Conservation (phyloP, 2,888 invertebrate genomes). For the Philereme transversata region DNA sequence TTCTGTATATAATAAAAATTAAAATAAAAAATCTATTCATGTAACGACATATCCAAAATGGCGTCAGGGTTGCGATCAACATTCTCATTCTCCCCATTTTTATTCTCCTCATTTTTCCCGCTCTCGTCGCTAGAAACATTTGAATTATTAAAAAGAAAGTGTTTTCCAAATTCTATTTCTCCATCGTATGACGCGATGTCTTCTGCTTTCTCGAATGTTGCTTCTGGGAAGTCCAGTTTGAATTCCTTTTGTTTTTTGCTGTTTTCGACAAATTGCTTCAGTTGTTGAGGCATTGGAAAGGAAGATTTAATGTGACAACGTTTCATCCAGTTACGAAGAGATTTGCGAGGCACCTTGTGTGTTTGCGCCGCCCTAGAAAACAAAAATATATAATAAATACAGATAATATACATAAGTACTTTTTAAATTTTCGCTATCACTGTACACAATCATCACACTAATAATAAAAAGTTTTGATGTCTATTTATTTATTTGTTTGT, state of each 20-base stretch:
- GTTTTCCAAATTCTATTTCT: slow-evolving; percentile 73
- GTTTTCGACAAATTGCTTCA: slow-evolving; percentile 83
- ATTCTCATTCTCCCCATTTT: slow-evolving; percentile 43
- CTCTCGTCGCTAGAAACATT: slow-evolving; percentile 65
- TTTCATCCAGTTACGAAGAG: slow-evolving; percentile 86
- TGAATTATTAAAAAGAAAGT: slow-evolving; percentile 59
- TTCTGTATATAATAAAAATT: neutral
- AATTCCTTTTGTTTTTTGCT: slow-evolving; percentile 77
- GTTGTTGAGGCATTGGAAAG: slow-evolving; percentile 84
- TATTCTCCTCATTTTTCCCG: slow-evolving; percentile 43
- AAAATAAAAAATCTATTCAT: slow-evolving; percentile 44
- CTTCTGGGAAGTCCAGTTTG: slow-evolving; percentile 49
- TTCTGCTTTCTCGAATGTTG: slow-evolving; percentile 51
- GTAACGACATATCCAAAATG: slow-evolving; percentile 66
- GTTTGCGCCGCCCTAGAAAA: slow-evolving; percentile 83
- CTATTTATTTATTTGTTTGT: no score
- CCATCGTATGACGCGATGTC: slow-evolving; percentile 53
- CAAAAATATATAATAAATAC: no score
- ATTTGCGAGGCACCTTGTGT: slow-evolving; percentile 84
- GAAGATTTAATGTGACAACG: slow-evolving; percentile 84
- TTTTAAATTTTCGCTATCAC: no score
- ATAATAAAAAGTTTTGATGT: no score
- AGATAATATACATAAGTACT: no score
- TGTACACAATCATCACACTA: no score
- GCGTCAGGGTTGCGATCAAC: slow-evolving; percentile 52